Base-by-base conservation (phyloP, 2,797 vertebrate genomes). In the Micropoecilia bifurca region DNA sequence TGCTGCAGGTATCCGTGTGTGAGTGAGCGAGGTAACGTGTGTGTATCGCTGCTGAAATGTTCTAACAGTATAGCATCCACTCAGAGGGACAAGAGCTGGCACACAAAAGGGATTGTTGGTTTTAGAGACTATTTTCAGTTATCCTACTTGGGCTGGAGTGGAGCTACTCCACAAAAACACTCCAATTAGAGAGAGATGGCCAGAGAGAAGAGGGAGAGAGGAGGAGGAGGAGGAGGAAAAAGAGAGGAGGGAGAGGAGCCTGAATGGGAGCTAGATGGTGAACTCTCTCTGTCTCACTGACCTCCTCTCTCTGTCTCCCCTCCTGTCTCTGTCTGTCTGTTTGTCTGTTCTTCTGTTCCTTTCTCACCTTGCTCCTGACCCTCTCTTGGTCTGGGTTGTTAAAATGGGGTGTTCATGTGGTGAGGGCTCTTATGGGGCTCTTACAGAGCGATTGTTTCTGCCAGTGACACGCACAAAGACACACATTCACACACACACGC, bases 321-420 rank as follows among this genome's bases (percentile, higher is more conserved):
- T 69, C 74, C 53, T 46, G 63, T 78, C 71, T 96, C 84, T 86
- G 73, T 83, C 80, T 81, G 85, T 88, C 88, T 91, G 87, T 91
- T 75, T 86, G 88, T 91, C 89, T 83, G 83, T 87, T 86, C 78
- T 85, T 74, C 83, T 89, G 96, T 96, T 97, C 97, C 96, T 82
- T 96, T 93, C 95, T 98, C 98, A 98, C 97, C 98, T 98, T 97
- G 97, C 96, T 97, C 96, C 96, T 97, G 98, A 98, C 97, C 97
- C 97, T 96, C 89, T 94, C 87, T 90, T 92, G 90, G 90, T 91
- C 90, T 82, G 86, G 88, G 88, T 90, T 90, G 92, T 92, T 95
- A 94, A 94, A 94, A 94, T 92, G 87, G 94, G 90, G 92, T 92
- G 93, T 94, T 93, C 93, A 90, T 93, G 93, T 82, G 91, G 90